phyloP scores from a whole-genome alignment of 64 coral and sea anemone species.

The Stylophora pistillata region DNA sequence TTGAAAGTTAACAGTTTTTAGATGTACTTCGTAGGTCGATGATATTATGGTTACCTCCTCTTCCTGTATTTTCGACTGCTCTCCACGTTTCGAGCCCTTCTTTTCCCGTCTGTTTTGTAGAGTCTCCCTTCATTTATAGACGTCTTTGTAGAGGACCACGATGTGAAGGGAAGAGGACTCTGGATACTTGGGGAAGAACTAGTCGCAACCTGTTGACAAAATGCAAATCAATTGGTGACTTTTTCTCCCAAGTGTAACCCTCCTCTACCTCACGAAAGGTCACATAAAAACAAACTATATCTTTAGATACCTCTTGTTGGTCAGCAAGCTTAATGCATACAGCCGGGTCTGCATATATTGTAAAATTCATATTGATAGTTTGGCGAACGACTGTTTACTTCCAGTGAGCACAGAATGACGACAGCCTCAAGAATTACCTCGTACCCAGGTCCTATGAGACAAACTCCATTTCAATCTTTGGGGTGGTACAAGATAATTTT shows the following conservation, averaged over 20 bases:
- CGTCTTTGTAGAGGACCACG: slow-evolving; percentile 23
- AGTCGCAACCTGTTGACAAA: background rate
- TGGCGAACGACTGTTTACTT: background rate
- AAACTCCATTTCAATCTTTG: too few species aligned
- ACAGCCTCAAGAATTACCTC: too few species aligned
- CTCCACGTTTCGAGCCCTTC: slow-evolving; percentile 86
- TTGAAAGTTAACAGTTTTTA: too few species aligned
- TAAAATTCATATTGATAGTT: slow-evolving; percentile 13
- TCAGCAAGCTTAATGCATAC: slow-evolving; percentile 19
- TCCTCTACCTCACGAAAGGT: background rate
- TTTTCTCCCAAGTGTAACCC: background rate
- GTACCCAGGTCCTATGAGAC: too few species aligned
- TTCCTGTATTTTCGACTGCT: slow-evolving; percentile 95
- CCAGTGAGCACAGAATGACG: background rate
- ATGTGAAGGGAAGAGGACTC: slow-evolving; percentile 10
- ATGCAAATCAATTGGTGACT: background rate
- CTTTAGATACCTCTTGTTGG: slow-evolving; percentile 3
- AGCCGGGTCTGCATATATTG: slow-evolving; percentile 20
- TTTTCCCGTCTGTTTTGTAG: slow-evolving; percentile 84
- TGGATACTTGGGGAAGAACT: slow-evolving; percentile 2
- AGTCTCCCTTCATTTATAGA: slow-evolving; percentile 43
- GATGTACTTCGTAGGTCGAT: too few species aligned
- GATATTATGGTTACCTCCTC: slow-evolving; percentile 50
- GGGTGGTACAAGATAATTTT: too few species aligned
- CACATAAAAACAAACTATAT: background rate